Evolutionary conservation across 2,888 invertebrate genomes (phyloP).

Genomic region (Diaperis boleti): DNA sequence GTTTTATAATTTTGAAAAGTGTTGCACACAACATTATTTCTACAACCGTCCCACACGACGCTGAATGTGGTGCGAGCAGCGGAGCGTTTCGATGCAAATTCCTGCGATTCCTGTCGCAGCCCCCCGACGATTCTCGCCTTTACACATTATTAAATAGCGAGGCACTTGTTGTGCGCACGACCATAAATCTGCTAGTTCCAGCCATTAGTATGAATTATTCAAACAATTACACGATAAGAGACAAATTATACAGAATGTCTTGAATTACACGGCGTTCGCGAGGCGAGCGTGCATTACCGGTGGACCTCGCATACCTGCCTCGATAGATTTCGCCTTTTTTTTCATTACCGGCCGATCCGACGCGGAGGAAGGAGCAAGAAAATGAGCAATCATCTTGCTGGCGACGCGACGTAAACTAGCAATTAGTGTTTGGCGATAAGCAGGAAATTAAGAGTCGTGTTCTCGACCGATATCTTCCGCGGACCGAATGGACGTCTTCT

Average conservation of each 20-base stretch:
- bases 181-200: constrained; percentile 41
- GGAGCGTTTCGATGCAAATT: no score
- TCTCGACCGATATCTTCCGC: constrained; percentile 11
- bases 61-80: no score
- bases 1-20: no score
- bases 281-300: constrained; percentile 61
- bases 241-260: constrained; percentile 65
- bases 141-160: constrained; percentile 41
- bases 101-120: no score
- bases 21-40: not conserved
- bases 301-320: constrained; percentile 39
- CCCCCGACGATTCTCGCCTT: constrained; percentile 37
- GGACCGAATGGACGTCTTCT: no score
- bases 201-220: constrained; percentile 65
- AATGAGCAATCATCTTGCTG: constrained; percentile 29
- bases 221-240: constrained; percentile 66
- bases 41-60: no score
- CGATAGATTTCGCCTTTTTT: constrained; percentile 21
- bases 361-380: no score
- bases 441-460: constrained; percentile 27
- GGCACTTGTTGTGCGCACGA: constrained; percentile 30
- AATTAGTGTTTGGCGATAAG: constrained; percentile 25
- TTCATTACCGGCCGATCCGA: constrained; percentile 1
- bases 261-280: constrained; percentile 64
- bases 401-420: constrained; percentile 15